phyloP scores from a whole-genome alignment of 2,113 vertebrate genomes.

The Tachysurus fulvidraco region DNA sequence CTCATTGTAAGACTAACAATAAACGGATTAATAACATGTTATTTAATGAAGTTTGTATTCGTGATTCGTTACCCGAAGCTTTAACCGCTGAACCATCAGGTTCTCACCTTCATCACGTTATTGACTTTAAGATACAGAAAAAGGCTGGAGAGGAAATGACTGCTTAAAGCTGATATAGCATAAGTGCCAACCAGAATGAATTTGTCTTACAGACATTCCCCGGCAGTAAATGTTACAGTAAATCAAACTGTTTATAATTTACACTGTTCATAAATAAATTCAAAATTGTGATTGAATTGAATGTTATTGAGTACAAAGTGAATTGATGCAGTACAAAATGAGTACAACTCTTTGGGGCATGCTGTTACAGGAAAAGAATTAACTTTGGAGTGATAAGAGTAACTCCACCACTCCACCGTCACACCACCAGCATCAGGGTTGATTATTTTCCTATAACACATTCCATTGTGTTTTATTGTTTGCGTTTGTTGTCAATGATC shows the following conservation, averaged over 20 bases:
- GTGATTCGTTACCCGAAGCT: background rate
- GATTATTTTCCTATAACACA: background rate
- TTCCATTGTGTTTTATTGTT: background rate
- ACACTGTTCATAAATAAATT: background rate
- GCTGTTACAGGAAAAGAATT: background rate
- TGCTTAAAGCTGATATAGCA: background rate
- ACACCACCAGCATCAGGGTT: background rate
- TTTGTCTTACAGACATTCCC: background rate
- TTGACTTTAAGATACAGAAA: background rate
- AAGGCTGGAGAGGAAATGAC: background rate
- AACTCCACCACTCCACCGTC: background rate
- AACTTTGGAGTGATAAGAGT: background rate
- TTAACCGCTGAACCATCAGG: too few relatives aligned
- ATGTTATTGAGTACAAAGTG: too few relatives aligned
- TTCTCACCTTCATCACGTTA: background rate
- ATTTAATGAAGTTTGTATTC: background rate
- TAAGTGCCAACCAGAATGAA: background rate
- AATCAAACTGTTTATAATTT: too few relatives aligned
- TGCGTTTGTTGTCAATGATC: background rate
- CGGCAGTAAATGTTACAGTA: background rate
- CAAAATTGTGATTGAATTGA: background rate
- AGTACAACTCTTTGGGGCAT: background rate
- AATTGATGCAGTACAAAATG: background rate
- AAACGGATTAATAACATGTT: background rate
- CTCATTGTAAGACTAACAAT: background rate